Percentiles rank a stretch among this genome's conserved stretches.
Conservation (phyloP, 2,797 vertebrate species). For the Picus viridis region DNA sequence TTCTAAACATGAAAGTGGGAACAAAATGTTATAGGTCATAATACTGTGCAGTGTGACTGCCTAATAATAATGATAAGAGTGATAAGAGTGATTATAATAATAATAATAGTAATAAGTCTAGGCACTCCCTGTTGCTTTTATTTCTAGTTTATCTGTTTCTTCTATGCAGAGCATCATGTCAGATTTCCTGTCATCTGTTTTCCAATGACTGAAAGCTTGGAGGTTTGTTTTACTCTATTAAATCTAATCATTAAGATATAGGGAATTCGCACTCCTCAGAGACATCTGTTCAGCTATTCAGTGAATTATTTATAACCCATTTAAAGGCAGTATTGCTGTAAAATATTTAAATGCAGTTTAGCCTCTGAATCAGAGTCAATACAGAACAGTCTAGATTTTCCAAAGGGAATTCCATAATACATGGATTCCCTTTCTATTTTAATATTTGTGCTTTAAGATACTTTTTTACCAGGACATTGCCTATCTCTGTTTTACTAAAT, state of each 20-base stretch:
- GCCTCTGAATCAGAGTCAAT: slow-evolving; percentile 50
- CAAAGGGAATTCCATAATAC: neutral
- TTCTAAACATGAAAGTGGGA: neutral
- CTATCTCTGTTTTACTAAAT: neutral
- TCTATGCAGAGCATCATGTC: neutral
- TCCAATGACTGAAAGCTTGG: neutral
- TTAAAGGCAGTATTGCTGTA: neutral
- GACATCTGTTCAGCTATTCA: slow-evolving; percentile 43
- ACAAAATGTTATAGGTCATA: neutral
- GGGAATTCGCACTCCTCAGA: neutral
- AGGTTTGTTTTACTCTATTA: slow-evolving; percentile 52
- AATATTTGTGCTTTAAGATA: neutral
- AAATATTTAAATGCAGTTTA: slow-evolving; percentile 45
- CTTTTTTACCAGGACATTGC: neutral
- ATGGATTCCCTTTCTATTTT: neutral
- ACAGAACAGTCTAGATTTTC: slow-evolving; percentile 25
- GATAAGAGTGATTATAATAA: no score
- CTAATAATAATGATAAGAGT: neutral
- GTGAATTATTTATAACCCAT: slow-evolving; percentile 63
- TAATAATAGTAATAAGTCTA: neutral
- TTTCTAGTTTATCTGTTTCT: slow-evolving; percentile 1
- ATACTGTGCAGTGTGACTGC: neutral
- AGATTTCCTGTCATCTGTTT: slow-evolving; percentile 34
- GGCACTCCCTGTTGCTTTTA: neutral
- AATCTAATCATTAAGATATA: slow-evolving; percentile 20